Evolutionary conservation across 2,888 invertebrate genomes (phyloP), one percentile per base, ranked within the genome.

Genomic region (Leptopilina drosophilae): DNA sequence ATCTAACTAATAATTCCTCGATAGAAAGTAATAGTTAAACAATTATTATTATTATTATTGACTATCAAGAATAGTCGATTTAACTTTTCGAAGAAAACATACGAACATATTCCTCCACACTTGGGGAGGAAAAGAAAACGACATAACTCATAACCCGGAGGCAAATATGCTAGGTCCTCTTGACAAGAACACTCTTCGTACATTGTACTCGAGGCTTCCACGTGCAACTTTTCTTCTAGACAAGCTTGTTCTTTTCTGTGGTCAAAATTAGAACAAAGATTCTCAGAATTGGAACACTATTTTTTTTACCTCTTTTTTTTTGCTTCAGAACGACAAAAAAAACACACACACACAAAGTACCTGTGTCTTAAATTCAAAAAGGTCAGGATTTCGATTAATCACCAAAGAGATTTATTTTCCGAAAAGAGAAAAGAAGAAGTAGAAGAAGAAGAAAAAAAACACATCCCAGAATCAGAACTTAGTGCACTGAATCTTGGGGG

Each of bases 181-280:
- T 59, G 15, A 59, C n/a, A 62, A 62, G 62, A 62, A 62, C 62
- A 9, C 62, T 62, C 42, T 62, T 20, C 9, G 49, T 62, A 62
- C 62, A 62, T 15, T 15, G 53, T 53, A 53, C 69, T 69, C 26
- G 53, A 69, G 69, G 69, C 67, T 69, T 26, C 49, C 11, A 26
- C 20, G 20, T 53, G 14, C 26, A 69, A 69, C 49, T 69, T 69
- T 14, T 69, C 26, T 53, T 53, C 26, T 53, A 26, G 6, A 69
- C 15, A 3, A 20, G 20, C 26, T 69, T 69, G 26, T 20, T 69
- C 67, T 67, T 69, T 69, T 69, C 69, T 69, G 49, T 7, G 69
- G 20, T 73, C 33, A 14, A 20, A 73, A 49, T 69, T 73, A 73
- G 69, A 53, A 26, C 69, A 56, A 20, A 53, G 46, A 65, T 40